Evolutionary conservation across 2,113 vertebrate genomes (phyloP).

Genomic region (Syngnathus scovelli): DNA sequence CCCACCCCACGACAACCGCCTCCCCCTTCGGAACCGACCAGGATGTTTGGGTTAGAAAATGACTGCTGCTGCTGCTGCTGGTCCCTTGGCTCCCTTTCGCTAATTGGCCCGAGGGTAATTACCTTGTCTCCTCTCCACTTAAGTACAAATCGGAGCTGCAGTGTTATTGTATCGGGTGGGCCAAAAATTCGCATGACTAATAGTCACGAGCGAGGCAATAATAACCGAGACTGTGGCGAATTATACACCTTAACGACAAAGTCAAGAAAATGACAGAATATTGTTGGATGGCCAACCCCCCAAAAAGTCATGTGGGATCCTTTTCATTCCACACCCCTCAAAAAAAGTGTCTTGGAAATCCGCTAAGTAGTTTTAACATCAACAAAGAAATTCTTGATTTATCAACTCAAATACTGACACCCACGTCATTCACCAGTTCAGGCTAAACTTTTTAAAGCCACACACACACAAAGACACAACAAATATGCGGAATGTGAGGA

Average conservation of each 20-base stretch:
- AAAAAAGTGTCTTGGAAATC: too few species aligned
- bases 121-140: slow-evolving; percentile 66
- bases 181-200: slow-evolving; percentile 30
- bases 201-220: slow-evolving; percentile 38
- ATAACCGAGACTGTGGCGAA: slow-evolving; percentile 43
- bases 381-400: neutral
- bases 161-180: slow-evolving; percentile 50
- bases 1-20: slow-evolving; percentile 49
- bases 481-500: neutral
- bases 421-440: neutral
- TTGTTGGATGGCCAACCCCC: neutral
- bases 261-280: neutral
- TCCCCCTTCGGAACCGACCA: slow-evolving; percentile 57
- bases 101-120: slow-evolving; percentile 74
- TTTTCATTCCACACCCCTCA: neutral
- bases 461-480: neutral
- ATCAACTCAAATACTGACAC: neutral
- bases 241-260: slow-evolving; percentile 3
- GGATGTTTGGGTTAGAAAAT: slow-evolving; percentile 78
- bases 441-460: neutral
- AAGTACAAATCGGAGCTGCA: slow-evolving; percentile 54
- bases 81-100: slow-evolving; percentile 59
- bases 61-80: slow-evolving; percentile 54
- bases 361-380: too few species aligned
- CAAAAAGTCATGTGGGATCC: neutral